These are phyloP conservation scores for Leptothorax acervorum DNA, from an alignment of 2,888 invertebrate species.

Conservation along the genomic window DNA sequence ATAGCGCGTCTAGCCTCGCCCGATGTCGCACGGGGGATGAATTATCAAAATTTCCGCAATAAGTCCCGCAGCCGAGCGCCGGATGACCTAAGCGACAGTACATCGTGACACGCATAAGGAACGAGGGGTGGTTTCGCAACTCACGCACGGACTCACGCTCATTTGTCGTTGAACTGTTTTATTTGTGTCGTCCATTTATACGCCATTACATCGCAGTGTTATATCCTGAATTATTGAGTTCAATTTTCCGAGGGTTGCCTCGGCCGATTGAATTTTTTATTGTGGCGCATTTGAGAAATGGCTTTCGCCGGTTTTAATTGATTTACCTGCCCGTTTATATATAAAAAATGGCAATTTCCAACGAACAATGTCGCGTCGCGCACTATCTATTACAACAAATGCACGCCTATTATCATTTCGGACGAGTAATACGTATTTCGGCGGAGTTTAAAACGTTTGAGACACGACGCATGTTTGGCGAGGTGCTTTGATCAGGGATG, in stretches of 20 bases:
- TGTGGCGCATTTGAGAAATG: constrained; percentile 19
- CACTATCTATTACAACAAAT: background rate
- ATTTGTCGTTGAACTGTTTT: constrained; percentile 16
- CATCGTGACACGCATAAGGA: constrained; percentile 46
- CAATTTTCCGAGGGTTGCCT: constrained; percentile 34
- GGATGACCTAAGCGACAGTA: constrained; percentile 48
- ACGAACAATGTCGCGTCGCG: background rate
- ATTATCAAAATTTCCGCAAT: constrained; percentile 78
- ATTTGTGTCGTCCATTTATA: constrained; percentile 36
- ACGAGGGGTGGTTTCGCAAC: background rate
- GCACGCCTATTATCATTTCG: background rate
- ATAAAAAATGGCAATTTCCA: constrained; percentile 22
- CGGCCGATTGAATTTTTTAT: constrained; percentile 23
- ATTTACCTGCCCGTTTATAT: background rate
- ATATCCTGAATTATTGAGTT: constrained; percentile 63
- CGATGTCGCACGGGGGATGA: constrained; percentile 65
- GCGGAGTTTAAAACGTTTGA: background rate
- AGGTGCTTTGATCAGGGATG: constrained; percentile 9
- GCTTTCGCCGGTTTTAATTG: constrained; percentile 19
- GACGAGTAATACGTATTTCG: background rate
- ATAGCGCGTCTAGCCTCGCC: constrained; percentile 7
- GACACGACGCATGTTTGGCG: background rate
- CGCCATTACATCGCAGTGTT: constrained; percentile 27
- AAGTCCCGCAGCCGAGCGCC: constrained; percentile 56
- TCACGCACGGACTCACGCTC: constrained; percentile 18